Base-by-base conservation (phyloP, 2,888 invertebrate species). In the Hipparchia sbordonii region DNA sequence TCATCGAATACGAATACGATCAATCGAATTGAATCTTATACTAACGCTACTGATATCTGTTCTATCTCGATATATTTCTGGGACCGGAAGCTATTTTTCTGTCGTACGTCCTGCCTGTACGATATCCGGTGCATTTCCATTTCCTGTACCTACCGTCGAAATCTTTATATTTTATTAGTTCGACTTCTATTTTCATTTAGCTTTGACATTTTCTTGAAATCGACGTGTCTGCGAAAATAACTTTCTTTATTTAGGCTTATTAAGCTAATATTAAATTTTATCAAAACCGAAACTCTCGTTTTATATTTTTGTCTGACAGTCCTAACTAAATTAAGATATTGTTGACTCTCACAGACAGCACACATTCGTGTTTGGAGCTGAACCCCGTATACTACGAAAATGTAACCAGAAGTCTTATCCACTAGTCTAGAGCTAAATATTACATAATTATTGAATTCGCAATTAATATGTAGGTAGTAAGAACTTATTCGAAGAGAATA, bases 401-500 rank as follows among this genome's bases (percentile, higher is more conserved):
- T 23, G 39, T 2, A 39, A 5, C 3, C 39, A 4, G 39, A 39
- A 39, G 39, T 39, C 5, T 4, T 39, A 39, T 4, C 39, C 39
- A 39, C 39, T 39, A 39, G 39, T 5, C 39, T 5, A 39, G 2
- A 39, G 39, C 39, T 23, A 23, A 23, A 39, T 39, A 48, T 8
- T 48, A 48, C 48, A 7, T 52, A 65, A 65, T 65, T 33, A 52
- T 52, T 23, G 51, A 63, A 63, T 51, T 33, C 52, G 10, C 10
- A 33, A 65, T 33, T 68, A 51, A 33, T 48, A 68, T 33, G 48
- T 48, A 51, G 12, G 65, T 52, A 52, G 33, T 65, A 7, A 52
- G 65, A 52, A 65, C 65, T 65, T 57, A 68, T 57, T 68, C 59
- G 59, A 51, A 68, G 68, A 68, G 59, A 68, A 68, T 60, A 67